Evolutionary conservation across 2,888 invertebrate genomes (phyloP).

Genomic region (Cryptocephalus moraei): DNA sequence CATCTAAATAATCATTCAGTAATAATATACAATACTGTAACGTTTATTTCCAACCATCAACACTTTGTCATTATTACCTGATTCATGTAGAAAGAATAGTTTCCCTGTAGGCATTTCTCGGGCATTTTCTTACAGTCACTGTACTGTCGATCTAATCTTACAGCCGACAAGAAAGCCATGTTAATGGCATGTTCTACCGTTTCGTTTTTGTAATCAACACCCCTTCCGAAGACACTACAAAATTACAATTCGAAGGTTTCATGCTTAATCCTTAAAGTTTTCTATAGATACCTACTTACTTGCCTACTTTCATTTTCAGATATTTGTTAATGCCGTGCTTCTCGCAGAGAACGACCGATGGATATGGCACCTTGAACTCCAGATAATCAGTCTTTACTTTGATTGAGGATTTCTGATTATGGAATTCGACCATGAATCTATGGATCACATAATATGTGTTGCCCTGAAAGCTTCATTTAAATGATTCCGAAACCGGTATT

Average conservation of each 20-base stretch:
- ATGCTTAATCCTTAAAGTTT: background rate
- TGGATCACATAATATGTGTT: conserved; percentile 2
- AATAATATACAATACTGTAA: too few relatives aligned
- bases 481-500: background rate
- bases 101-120: background rate
- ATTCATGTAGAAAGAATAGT: conserved; percentile 1
- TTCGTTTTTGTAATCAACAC: background rate
- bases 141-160: background rate
- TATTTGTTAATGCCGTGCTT: background rate
- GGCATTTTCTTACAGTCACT: background rate
- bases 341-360: conserved; percentile 6
- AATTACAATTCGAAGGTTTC: background rate
- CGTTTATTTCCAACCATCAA: background rate
- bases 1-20: too few relatives aligned
- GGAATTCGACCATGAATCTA: background rate
- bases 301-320: background rate
- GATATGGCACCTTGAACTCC: conserved; percentile 4
- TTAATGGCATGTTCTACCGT: background rate
- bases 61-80: background rate
- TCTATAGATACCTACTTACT: background rate
- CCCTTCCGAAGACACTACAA: background rate
- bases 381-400: conserved; percentile 4
- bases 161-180: conserved; percentile 1
- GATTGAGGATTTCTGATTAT: background rate
- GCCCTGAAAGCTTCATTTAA: conserved; percentile 1